A percentile compares a stretch with the other conserved stretches of the same genome.
These are phyloP conservation scores for Crocodylus rhombifer DNA, from an alignment of 2,797 vertebrate species.

Conservation along the genomic window DNA sequence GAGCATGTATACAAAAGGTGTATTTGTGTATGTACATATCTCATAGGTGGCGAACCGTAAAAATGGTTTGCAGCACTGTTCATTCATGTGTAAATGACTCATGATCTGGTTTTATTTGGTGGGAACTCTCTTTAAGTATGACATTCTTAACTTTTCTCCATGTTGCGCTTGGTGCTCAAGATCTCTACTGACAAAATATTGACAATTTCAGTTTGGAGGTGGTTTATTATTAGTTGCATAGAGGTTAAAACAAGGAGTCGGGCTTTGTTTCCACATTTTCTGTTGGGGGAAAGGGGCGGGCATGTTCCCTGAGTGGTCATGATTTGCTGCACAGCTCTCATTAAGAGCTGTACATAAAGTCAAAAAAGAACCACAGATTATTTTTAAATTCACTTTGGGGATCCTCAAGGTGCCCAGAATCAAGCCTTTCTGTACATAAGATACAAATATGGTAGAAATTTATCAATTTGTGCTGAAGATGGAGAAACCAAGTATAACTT, in stretches of 20 bases:
- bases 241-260: background rate
- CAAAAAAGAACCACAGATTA: background rate
- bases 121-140: background rate
- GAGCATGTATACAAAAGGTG: background rate
- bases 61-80: background rate
- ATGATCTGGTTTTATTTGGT: background rate
- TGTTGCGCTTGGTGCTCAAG: background rate
- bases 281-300: background rate
- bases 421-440: background rate
- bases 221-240: background rate
- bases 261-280: background rate
- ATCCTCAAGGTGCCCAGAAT: background rate
- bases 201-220: background rate
- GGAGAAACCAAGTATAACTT: no score
- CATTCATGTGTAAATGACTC: background rate
- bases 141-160: background rate
- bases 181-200: background rate
- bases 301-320: background rate
- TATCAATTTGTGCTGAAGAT: no score
- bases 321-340: background rate
- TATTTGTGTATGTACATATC: background rate
- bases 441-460: no score
- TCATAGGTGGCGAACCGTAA: background rate
- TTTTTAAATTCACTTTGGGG: background rate
- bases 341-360: background rate